Percentiles rank a stretch among this genome's conserved stretches.
Conservation (phyloP, 1,140 invertebrate species). For the Sminthurides bifidus region DNA sequence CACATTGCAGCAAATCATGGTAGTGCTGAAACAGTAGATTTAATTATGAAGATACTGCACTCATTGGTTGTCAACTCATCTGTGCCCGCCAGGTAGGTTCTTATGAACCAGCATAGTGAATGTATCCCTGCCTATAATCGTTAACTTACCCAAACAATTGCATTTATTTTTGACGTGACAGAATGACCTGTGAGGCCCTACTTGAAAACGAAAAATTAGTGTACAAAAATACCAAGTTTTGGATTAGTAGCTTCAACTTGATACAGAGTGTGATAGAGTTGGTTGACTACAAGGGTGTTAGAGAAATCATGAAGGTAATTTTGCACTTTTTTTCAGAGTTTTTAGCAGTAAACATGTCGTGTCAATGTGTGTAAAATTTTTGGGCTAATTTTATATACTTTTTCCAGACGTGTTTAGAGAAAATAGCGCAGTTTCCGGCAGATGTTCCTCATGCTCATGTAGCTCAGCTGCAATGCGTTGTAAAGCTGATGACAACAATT, state of each 20-base stretch:
- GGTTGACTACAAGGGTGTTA: constrained; percentile 88
- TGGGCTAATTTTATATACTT: constrained; percentile 26
- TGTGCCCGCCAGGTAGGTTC: constrained; percentile 26
- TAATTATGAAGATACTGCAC: constrained; percentile 28
- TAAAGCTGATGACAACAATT: constrained; percentile 71
- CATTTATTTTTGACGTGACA: constrained; percentile 33
- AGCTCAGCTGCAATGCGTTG: constrained; percentile 65
- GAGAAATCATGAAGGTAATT: constrained; percentile 77
- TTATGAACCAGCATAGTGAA: not conserved
- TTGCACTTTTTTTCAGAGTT: not conserved
- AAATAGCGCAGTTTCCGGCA: constrained; percentile 62
- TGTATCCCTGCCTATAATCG: not conserved
- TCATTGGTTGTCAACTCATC: constrained; percentile 19
- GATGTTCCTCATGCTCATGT: constrained; percentile 62
- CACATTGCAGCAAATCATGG: constrained; percentile 11
- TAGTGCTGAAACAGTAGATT: constrained; percentile 26
- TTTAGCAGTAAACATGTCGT: not conserved
- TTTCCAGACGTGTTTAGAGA: constrained; percentile 66
- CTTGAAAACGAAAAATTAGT: constrained; percentile 40
- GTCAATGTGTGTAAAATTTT: not conserved
- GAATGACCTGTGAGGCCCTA: constrained; percentile 42
- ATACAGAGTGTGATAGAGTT: constrained; percentile 73
- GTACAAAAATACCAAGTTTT: constrained; percentile 40
- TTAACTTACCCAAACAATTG: not conserved
- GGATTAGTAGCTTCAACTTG: constrained; percentile 72